phyloP scores from a whole-genome alignment of 2,888 invertebrate species.

The Heliconius ismenius region DNA sequence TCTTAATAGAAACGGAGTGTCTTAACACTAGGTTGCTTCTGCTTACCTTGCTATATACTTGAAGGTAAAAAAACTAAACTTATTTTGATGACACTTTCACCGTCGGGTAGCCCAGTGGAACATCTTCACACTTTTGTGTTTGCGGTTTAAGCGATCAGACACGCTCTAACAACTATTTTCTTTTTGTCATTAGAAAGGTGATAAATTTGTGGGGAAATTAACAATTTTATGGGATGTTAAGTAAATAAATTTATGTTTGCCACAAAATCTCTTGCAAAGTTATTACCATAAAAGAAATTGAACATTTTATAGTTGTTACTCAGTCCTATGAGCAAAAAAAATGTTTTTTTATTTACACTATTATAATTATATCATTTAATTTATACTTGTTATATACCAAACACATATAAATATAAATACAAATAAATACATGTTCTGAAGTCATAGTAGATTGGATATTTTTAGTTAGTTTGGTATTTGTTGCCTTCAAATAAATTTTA shows the following conservation, averaged over 20 bases:
- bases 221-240: slow-evolving; percentile 19
- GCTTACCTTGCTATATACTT: background rate
- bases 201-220: slow-evolving; percentile 17
- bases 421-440: background rate
- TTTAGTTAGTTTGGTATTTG: too few species aligned
- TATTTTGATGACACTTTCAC: slow-evolving; percentile 25
- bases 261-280: background rate
- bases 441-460: background rate
- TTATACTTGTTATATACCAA: too few species aligned
- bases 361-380: too few species aligned
- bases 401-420: background rate
- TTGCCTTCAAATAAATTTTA: background rate
- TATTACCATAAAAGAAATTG: background rate
- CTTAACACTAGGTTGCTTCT: background rate
- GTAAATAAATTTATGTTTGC: slow-evolving; percentile 12
- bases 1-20: background rate
- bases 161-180: slow-evolving; percentile 24
- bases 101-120: slow-evolving; percentile 12
- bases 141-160: slow-evolving; percentile 21
- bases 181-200: slow-evolving; percentile 24
- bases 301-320: background rate
- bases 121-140: slow-evolving; percentile 23
- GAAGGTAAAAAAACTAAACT: background rate
- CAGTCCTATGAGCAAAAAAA: too few species aligned
- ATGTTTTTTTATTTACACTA: too few species aligned